These are phyloP conservation scores for Aplysina aerophoba DNA, from an alignment of 37 sponge, comb jelly and placozoan species.

Conservation along the genomic window DNA sequence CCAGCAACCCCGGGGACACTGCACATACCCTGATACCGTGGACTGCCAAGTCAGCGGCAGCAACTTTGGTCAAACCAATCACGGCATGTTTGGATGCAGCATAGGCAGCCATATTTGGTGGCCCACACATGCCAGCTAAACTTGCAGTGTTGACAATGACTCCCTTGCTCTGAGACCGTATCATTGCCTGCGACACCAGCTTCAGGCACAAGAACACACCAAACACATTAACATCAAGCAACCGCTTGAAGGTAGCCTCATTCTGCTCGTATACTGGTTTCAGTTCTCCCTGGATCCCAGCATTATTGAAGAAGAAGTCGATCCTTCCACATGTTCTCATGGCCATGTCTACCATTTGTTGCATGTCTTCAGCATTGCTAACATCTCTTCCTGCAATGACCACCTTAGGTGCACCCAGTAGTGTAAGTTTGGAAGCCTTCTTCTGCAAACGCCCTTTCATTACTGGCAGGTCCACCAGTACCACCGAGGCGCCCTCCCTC, in stretches of 20 bases:
- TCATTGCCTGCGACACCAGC: constrained; percentile 68
- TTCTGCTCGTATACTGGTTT: constrained; percentile 54
- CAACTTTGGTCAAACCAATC: constrained; percentile 78
- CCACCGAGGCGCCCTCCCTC: constrained; percentile 57
- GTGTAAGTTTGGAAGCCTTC: constrained; percentile 24
- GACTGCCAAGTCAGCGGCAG: constrained; percentile 82
- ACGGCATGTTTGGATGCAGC: constrained; percentile 88
- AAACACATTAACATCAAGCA: constrained; percentile 63
- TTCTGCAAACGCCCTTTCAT: constrained; percentile 29
- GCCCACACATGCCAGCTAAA: constrained; percentile 80
- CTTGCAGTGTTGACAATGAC: constrained; percentile 91
- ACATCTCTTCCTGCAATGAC: constrained; percentile 48
- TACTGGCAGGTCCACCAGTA: constrained; percentile 72
- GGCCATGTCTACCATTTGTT: constrained; percentile 44
- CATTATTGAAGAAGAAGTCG: constrained; percentile 85
- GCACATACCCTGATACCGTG: constrained; percentile 81
- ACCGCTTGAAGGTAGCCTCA: constrained; percentile 36
- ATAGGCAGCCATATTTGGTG: constrained; percentile 85
- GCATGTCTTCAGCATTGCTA: constrained; percentile 61
- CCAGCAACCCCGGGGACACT: constrained; percentile 79
- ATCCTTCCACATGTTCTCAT: constrained; percentile 51
- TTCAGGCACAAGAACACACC: constrained; percentile 82
- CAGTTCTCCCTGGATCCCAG: constrained; percentile 82
- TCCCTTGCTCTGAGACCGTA: constrained; percentile 17
- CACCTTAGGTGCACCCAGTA: constrained; percentile 34